phyloP scores from a whole-genome alignment of 2,797 vertebrate species.

The Hylomyscus alleni region DNA sequence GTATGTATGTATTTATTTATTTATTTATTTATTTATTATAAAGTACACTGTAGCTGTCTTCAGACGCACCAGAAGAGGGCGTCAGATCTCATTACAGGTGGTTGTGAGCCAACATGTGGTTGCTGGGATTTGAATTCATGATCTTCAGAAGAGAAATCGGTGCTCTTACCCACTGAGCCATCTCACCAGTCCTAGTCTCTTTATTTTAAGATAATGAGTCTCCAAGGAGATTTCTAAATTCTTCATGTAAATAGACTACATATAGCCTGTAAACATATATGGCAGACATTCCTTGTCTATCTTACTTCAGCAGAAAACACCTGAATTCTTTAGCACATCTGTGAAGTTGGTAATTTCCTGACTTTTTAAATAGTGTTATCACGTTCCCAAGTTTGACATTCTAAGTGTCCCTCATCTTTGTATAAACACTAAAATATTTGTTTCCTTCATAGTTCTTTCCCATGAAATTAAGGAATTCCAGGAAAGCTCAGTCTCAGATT shows the following conservation, averaged over 20 bases:
- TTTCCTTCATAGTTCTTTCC: neutral
- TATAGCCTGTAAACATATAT: neutral
- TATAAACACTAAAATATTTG: neutral
- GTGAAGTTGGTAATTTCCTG: neutral
- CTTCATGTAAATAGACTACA: neutral
- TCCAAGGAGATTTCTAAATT: neutral
- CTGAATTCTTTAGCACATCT: neutral
- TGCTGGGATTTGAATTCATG: too few species aligned
- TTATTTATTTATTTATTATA: too few species aligned
- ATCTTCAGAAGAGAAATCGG: too few species aligned
- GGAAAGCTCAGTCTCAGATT: neutral
- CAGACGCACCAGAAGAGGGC: too few species aligned
- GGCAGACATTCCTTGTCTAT: neutral
- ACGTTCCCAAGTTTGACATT: neutral
- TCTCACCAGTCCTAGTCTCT: too few species aligned
- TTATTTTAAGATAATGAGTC: neutral
- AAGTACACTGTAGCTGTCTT: too few species aligned
- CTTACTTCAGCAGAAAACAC: neutral
- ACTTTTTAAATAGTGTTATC: neutral
- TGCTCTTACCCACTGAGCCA: too few species aligned
- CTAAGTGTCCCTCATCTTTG: neutral
- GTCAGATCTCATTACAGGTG: too few species aligned
- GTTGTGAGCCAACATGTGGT: too few species aligned
- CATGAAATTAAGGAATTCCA: constrained; percentile 15
- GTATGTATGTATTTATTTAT: too few species aligned